Base-by-base conservation (phyloP, 2,113 vertebrate species). In the Microtus pennsylvanicus region DNA sequence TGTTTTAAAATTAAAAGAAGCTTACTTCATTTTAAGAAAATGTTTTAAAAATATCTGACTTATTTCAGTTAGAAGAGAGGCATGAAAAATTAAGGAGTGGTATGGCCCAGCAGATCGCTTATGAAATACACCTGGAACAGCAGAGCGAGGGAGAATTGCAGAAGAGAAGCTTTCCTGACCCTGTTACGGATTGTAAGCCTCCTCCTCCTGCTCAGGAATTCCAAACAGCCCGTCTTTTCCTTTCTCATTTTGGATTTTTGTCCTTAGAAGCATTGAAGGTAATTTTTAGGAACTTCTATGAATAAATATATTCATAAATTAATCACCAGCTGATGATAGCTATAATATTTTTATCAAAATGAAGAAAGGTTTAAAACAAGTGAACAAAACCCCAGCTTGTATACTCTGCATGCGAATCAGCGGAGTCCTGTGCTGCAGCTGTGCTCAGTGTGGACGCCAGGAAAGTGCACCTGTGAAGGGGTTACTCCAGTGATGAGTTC, bases 191-290 rank as follows among this genome's bases (percentile, higher is more conserved):
- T 92, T 99, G 99, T 95, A 99, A 99, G 96, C 99, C 99, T 45
- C 99, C 99, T 0, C 97, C 99, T 0, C 99, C 99, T 5, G 99
- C 99, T 0, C 99, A 99, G 98, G 99, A 99, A 98, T 99, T 99
- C 98, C 99, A 99, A 97, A 99, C 99, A 8, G 99, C 99, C 2
- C 99, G 99, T 26, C 99, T 99, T 65, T 99, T 99, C 98, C 99
- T 99, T 87, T 99, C 99, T 3, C 99, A 99, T 97, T 99, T 99
- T 0, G 99, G 99, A 67, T 99, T 99, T 98, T 99, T 99, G 89
- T 99, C 99, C 0, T 98, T 99, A 92, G 99, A 99, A 97, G 99
- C 99, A 19, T 94, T 99, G 96, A 99, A 99, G 99, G 99, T 99
- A 98, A 98, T 85, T 96, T 94, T 96, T 81, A 52, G 82, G 74